phyloP scores from a whole-genome alignment of 2,888 invertebrate genomes.

The Agrotis exclamationis region DNA sequence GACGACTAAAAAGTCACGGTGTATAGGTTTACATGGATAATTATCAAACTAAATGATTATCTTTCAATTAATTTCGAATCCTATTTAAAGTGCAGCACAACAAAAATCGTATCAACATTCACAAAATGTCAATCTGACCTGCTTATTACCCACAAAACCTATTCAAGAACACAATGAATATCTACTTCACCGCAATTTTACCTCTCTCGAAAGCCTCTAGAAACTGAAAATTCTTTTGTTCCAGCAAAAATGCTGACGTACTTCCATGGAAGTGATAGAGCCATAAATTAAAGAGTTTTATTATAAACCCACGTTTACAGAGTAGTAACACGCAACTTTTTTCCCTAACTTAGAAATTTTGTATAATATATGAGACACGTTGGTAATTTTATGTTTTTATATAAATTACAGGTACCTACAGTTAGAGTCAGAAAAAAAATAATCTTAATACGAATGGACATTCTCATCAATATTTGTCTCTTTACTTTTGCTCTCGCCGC shows the following conservation, averaged over 20 bases:
- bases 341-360: neutral
- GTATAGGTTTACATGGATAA: too few species aligned
- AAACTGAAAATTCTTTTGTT: slow-evolving; percentile 40
- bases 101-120: neutral
- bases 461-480: too few species aligned
- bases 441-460: too few species aligned
- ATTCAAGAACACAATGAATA: slow-evolving; percentile 26
- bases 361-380: slow-evolving; percentile 5
- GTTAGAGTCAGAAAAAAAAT: too few species aligned
- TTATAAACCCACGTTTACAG: slow-evolving; percentile 26
- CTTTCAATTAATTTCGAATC: too few species aligned
- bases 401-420: too few species aligned
- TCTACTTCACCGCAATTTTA: slow-evolving; percentile 18
- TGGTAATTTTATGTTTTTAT: neutral
- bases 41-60: too few species aligned
- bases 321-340: slow-evolving; percentile 9
- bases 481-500: too few species aligned
- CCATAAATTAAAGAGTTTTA: slow-evolving; percentile 40
- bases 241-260: slow-evolving; percentile 36
- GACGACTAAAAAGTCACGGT: too few species aligned
- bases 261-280: slow-evolving; percentile 9
- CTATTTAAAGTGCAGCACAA: neutral
- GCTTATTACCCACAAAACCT: slow-evolving; percentile 13
- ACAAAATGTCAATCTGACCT: slow-evolving; percentile 7
- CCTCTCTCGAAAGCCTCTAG: slow-evolving; percentile 16